Conservation (phyloP, 2,888 invertebrate species). For the Mylabris sibirica region DNA sequence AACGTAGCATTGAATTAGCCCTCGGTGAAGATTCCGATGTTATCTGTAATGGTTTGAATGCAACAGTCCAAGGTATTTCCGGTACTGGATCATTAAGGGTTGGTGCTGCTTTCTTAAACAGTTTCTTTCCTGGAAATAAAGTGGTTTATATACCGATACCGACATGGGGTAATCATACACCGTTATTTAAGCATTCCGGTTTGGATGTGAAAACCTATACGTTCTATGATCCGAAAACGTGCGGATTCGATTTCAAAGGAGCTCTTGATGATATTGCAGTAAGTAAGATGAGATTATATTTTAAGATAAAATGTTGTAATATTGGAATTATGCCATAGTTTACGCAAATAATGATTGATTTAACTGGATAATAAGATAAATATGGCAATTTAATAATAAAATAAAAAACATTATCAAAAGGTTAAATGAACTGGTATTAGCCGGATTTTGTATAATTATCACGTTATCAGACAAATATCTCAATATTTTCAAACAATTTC, state of each 20-base stretch:
- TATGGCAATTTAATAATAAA: neutral
- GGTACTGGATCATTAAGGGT: slow-evolving; percentile 97
- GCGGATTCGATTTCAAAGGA: slow-evolving; percentile 92
- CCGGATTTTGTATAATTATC: neutral
- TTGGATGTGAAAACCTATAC: slow-evolving; percentile 87
- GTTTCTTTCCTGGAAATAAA: slow-evolving; percentile 81
- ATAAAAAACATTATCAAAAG: neutral
- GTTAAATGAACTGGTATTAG: neutral
- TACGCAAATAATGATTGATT: slow-evolving; percentile 13
- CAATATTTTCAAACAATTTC: neutral
- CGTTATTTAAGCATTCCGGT: slow-evolving; percentile 89
- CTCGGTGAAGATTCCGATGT: slow-evolving; percentile 80
- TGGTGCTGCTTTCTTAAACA: slow-evolving; percentile 86
- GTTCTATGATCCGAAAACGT: slow-evolving; percentile 93
- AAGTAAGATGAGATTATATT: slow-evolving; percentile 62
- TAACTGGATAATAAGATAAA: neutral
- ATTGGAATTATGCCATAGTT: neutral
- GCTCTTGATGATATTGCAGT: slow-evolving; percentile 87
- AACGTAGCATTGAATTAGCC: slow-evolving; percentile 85
- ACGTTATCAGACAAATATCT: neutral
- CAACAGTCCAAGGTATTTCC: slow-evolving; percentile 88
- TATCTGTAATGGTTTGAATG: slow-evolving; percentile 73
- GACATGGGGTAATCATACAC: slow-evolving; percentile 98
- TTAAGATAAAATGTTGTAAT: too few relatives aligned
- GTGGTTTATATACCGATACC: slow-evolving; percentile 89